A percentile compares a stretch with the other conserved stretches of the same genome.
Conservation (phyloP, 2,888 invertebrate genomes). For the Ichneumoninae sp. region DNA sequence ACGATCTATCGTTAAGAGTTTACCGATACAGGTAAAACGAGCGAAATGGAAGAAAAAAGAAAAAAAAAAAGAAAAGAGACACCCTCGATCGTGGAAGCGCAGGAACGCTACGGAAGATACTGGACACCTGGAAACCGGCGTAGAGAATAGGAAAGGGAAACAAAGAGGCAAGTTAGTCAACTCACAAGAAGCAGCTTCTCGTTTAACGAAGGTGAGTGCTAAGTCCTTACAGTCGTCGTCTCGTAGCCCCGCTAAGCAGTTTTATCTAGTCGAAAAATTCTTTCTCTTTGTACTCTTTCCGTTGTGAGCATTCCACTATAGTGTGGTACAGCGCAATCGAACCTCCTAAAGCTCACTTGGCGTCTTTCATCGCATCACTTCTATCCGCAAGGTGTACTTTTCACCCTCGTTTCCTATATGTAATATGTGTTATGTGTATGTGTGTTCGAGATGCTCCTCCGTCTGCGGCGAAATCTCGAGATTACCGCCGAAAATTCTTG, state of each 20-base stretch:
- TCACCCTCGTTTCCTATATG: slow-evolving; percentile 25
- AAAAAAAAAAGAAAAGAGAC: neutral
- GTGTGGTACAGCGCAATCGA: neutral
- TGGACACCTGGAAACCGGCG: neutral
- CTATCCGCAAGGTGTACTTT: slow-evolving; percentile 1
- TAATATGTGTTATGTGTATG: slow-evolving; percentile 46
- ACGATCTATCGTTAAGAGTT: slow-evolving; percentile 50
- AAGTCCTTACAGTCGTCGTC: slow-evolving; percentile 1
- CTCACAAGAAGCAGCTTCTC: slow-evolving; percentile 37
- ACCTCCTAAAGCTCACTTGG: neutral
- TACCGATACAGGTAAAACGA: slow-evolving; percentile 49
- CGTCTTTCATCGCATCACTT: slow-evolving; percentile 13
- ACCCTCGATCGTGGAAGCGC: neutral
- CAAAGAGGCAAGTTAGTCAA: slow-evolving; percentile 25
- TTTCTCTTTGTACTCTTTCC: slow-evolving; percentile 26
- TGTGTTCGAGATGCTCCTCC: slow-evolving; percentile 26
- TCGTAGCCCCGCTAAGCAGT: neutral
- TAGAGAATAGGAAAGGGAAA: slow-evolving; percentile 16
- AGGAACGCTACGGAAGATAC: neutral
- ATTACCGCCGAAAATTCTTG: slow-evolving; percentile 69
- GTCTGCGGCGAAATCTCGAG: slow-evolving; percentile 60
- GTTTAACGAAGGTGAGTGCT: slow-evolving; percentile 42
- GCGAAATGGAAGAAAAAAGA: neutral
- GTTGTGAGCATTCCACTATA: slow-evolving; percentile 10
- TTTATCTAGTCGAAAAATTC: slow-evolving; percentile 36